Conservation (phyloP, 2,888 invertebrate genomes). For the Drosophila ezoana region DNA sequence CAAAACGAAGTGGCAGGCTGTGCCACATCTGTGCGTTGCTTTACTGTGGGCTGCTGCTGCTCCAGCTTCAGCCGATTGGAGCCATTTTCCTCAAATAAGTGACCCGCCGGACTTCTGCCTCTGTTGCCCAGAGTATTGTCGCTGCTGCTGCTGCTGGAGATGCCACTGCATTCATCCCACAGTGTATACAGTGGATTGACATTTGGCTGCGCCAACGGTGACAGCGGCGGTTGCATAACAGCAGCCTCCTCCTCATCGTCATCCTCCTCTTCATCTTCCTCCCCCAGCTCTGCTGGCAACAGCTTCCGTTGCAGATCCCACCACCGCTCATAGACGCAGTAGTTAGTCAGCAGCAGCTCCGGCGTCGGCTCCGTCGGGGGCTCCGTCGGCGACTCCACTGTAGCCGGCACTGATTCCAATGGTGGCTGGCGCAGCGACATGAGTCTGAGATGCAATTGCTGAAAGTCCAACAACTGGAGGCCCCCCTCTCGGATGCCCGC, state of each 20-base stretch:
- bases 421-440: neutral
- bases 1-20: too few relatives aligned
- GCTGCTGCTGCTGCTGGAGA: conserved; percentile 80
- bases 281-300: conserved; percentile 85
- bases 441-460: neutral
- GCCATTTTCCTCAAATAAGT: too few relatives aligned
- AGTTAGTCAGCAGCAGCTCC: conserved; percentile 75
- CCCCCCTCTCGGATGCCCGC: neutral
- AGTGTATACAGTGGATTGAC: too few relatives aligned
- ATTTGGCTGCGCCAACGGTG: too few relatives aligned
- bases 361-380: neutral
- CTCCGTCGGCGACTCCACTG: neutral
- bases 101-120: too few relatives aligned
- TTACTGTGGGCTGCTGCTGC: neutral
- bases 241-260: too few relatives aligned
- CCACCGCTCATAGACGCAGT: conserved; percentile 85
- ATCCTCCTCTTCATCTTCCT: neutral
- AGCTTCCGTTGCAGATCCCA: neutral
- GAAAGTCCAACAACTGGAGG: conserved; percentile 5
- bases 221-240: too few relatives aligned
- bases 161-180: too few relatives aligned
- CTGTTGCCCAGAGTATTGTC: neutral
- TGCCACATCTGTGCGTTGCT: neutral
- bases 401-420: accelerated
- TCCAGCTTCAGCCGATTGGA: too few relatives aligned